Evolutionary conservation across 2,888 invertebrate genomes (phyloP).

Genomic region (Sipha maydis): DNA sequence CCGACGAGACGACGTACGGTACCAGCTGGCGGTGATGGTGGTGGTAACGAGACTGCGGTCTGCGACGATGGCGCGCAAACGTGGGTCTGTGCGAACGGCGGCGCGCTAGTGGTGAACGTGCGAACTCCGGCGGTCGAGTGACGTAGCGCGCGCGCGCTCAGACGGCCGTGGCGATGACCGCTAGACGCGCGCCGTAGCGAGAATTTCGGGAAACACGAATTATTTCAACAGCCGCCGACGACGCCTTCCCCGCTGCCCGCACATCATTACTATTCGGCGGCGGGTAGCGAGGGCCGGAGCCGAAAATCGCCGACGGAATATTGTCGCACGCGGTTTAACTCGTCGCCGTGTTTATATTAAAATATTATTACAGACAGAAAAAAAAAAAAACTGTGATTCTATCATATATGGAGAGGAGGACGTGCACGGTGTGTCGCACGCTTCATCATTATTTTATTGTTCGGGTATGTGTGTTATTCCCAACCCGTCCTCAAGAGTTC

Average conservation of each 20-base stretch:
- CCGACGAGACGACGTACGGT: background rate
- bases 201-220: conserved; percentile 44
- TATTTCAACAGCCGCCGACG: background rate
- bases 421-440: too few species aligned
- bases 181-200: conserved; percentile 46
- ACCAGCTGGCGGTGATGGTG: background rate
- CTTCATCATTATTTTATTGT: too few species aligned
- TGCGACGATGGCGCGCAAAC: background rate
- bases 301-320: background rate
- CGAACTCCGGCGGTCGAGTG: conserved; percentile 29
- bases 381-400: too few species aligned
- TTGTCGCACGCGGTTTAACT: too few species aligned
- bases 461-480: too few species aligned
- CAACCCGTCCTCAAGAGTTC: background rate
- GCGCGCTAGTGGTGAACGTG: background rate
- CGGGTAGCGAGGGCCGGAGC: background rate
- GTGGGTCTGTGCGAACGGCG: background rate
- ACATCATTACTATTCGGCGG: background rate
- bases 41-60: background rate
- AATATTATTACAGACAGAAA: too few species aligned
- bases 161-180: conserved; percentile 26
- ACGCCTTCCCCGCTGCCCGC: background rate
- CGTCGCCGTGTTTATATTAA: too few species aligned
- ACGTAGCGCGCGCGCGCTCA: background rate
- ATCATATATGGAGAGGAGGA: too few species aligned